phyloP scores from a whole-genome alignment of 2,888 invertebrate species.

The Dolichomitus sp. region DNA sequence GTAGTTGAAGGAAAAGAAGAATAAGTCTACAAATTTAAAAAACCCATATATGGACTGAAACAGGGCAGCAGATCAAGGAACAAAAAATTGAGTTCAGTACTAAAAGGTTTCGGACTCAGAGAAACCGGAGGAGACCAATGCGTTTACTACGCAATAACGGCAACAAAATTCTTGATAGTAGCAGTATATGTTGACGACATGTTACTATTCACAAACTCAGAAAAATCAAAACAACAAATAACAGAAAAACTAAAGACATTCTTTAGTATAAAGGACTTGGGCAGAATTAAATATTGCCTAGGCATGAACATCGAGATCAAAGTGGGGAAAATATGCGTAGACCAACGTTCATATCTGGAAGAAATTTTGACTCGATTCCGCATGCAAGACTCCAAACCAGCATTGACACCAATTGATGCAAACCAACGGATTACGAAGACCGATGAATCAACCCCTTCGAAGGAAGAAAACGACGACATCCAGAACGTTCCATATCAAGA shows the following conservation, averaged over 20 bases:
- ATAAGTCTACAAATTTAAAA: conserved; percentile 48
- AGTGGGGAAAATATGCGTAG: conserved; percentile 50
- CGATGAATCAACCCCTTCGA: background rate
- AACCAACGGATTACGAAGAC: background rate
- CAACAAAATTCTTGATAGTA: conserved; percentile 4
- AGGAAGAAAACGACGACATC: conserved; percentile 36
- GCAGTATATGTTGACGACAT: conserved; percentile 68
- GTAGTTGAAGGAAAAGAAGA: background rate
- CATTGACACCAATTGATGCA: conserved; percentile 43
- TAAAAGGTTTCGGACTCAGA: conserved; percentile 52
- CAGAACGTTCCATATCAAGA: background rate
- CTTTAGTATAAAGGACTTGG: conserved; percentile 69
- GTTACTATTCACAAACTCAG: conserved; percentile 65
- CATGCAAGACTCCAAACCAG: conserved; percentile 50
- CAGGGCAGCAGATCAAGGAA: conserved; percentile 55
- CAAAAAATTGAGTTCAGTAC: conserved; percentile 46
- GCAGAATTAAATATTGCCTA: conserved; percentile 63
- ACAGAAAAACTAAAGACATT: conserved; percentile 62
- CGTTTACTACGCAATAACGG: conserved; percentile 41
- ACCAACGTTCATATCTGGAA: conserved; percentile 67
- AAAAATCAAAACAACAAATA: conserved; percentile 51
- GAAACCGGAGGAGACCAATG: conserved; percentile 63
- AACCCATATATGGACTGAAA: conserved; percentile 42
- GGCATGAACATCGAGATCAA: conserved; percentile 64
- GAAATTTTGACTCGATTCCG: conserved; percentile 40